Base-by-base conservation (phyloP, 2,888 invertebrate species). In the Idaea straminata region DNA sequence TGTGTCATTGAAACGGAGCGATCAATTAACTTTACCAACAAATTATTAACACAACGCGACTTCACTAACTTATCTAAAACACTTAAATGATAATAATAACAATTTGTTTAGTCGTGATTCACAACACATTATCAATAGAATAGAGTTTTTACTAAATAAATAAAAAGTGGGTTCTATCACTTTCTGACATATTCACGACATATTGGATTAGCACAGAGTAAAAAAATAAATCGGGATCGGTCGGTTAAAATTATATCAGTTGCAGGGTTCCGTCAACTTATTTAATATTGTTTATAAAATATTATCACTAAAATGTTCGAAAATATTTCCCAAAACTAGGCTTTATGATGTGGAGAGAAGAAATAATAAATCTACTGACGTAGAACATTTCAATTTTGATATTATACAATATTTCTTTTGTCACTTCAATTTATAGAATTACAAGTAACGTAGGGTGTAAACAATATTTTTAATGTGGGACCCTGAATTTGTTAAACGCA, bases 121-220 rank as follows among this genome's bases (percentile, higher is more conserved):
- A 80, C 79, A 80, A 77, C 76, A 74, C 74, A 66, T 72, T 80
- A 78, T 78, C 75, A 76, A 78, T 78, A 64, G 5, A 65, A 64
- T 61, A 38, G 16, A 60, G 63, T 63, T 68, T 67, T 66, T 66
- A 81, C 61, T 36, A 75, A 78, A 83, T 47, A 84, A 79, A 74
- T 83, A 80, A 80, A 76, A 76, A 77, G 74, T 75, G 77, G 77
- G 81, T 80, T 81, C 81, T 77, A 75, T 77, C 75, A 75, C 78
- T 57, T 60, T 59, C 59, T 59, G 79, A 78, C 88, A 47, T 47
- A 47, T 47, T 47, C 47, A 47, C 89, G 89, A 89, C 91, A 89
- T 90, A 84, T 87, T 87, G 87, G 83, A 86, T 83, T 81, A 70
- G 62, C 47, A 47, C 47, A 47, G 47, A 13, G 4, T 47, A 65